These are phyloP conservation scores for Zhengitettix transpicula DNA, from an alignment of 2,888 invertebrate genomes.

Conservation along the genomic window DNA sequence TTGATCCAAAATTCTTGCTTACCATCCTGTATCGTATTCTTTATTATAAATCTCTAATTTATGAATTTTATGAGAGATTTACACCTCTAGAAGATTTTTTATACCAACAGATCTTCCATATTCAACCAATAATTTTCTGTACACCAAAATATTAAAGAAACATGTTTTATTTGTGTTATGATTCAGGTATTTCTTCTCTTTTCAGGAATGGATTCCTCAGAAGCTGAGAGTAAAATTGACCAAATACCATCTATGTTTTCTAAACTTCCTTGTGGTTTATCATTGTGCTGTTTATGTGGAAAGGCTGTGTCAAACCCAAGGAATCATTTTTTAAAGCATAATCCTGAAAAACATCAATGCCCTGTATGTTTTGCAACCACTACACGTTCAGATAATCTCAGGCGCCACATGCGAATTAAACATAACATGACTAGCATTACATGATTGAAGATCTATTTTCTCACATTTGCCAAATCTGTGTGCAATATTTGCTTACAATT, in stretches of 20 bases:
- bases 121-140: too few relatives aligned
- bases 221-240: background rate
- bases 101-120: too few relatives aligned
- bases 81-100: too few relatives aligned
- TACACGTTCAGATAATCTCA: constrained; percentile 21
- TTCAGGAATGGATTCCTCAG: background rate
- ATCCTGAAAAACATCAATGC: constrained; percentile 22
- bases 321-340: constrained; percentile 22
- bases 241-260: constrained; percentile 6
- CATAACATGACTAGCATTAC: constrained; percentile 12
- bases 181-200: background rate
- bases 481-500: too few relatives aligned
- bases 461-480: too few relatives aligned
- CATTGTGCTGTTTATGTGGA: constrained; percentile 22
- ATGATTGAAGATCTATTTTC: too few relatives aligned
- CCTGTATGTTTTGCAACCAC: constrained; percentile 22
- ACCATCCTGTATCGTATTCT: too few relatives aligned
- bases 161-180: too few relatives aligned
- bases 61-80: too few relatives aligned
- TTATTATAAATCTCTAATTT: too few relatives aligned
- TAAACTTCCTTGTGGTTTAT: constrained; percentile 14
- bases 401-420: constrained; percentile 21
- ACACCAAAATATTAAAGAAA: too few relatives aligned
- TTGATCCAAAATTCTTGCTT: too few relatives aligned
- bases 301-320: constrained; percentile 23